These are phyloP conservation scores for Elaeidobius kamerunicus DNA, from an alignment of 2,888 invertebrate genomes.

Conservation along the genomic window DNA sequence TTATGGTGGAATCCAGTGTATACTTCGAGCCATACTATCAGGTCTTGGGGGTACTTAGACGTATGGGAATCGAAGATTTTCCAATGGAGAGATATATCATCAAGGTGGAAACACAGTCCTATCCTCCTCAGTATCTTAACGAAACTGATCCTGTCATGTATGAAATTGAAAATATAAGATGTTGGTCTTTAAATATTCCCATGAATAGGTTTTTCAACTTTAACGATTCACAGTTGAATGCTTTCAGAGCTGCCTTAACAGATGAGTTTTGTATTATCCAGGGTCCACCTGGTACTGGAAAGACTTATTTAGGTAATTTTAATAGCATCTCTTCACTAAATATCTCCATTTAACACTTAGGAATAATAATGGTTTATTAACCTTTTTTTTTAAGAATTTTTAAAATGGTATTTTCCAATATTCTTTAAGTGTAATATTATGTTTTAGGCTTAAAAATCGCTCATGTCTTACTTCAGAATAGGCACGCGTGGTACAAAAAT, in stretches of 20 bases:
- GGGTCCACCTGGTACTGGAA: conserved; percentile 88
- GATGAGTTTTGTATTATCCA: conserved; percentile 75
- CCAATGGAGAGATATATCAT: conserved; percentile 71
- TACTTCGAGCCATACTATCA: conserved; percentile 82
- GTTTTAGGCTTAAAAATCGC: conserved; percentile 27
- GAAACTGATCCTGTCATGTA: conserved; percentile 19
- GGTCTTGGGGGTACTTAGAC: conserved; percentile 66
- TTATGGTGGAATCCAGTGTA: conserved; percentile 73
- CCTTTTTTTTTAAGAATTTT: background rate
- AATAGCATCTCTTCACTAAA: too few species aligned
- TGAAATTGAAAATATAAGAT: conserved; percentile 25
- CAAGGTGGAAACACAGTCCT: conserved; percentile 50
- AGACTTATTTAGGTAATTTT: conserved; percentile 67
- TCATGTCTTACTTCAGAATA: conserved; percentile 22
- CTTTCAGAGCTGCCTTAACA: conserved; percentile 65
- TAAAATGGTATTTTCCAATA: background rate
- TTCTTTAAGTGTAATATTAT: background rate
- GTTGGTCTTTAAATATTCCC: conserved; percentile 26
- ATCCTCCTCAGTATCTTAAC: conserved; percentile 24
- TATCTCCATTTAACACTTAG: too few species aligned
- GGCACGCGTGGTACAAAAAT: conserved; percentile 44
- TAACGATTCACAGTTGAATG: conserved; percentile 59
- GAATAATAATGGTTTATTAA: too few species aligned
- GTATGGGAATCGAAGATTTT: conserved; percentile 55
- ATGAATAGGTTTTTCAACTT: conserved; percentile 19